phyloP scores from a whole-genome alignment of 2,113 vertebrate genomes.

The Semnornis frantzii region DNA sequence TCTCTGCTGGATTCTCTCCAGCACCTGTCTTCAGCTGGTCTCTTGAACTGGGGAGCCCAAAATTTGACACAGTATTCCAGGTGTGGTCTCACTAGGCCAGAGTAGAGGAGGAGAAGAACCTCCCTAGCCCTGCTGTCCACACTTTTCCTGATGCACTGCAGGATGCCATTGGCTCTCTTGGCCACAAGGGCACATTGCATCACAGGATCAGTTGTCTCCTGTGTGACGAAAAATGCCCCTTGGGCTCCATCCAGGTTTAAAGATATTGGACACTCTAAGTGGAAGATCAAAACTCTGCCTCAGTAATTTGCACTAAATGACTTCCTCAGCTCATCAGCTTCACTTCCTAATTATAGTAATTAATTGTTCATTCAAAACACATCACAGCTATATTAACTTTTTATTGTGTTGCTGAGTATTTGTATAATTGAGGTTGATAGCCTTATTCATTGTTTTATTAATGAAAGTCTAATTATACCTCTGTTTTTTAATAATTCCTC shows the following conservation, averaged over 20 bases:
- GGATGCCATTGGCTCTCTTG: too few relatives aligned
- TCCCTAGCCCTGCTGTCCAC: too few relatives aligned
- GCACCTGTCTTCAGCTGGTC: too few relatives aligned
- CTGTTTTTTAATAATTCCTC: not conserved
- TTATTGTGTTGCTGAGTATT: not conserved
- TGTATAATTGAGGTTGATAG: not conserved
- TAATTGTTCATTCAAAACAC: constrained; percentile 45
- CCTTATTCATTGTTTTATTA: not conserved
- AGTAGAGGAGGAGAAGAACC: too few relatives aligned
- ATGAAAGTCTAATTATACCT: not conserved
- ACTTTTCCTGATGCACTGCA: too few relatives aligned
- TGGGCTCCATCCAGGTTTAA: not conserved
- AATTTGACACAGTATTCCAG: too few relatives aligned
- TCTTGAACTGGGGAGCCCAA: too few relatives aligned
- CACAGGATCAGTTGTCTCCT: not conserved
- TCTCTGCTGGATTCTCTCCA: too few relatives aligned
- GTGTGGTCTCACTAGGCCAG: too few relatives aligned
- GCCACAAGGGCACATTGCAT: not conserved
- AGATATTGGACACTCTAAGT: not conserved
- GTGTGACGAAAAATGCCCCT: not conserved
- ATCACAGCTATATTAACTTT: constrained; percentile 26
- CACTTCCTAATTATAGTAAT: constrained; percentile 6
- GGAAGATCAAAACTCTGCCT: not conserved
- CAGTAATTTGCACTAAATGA: not conserved
- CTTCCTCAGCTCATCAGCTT: not conserved